Percentiles rank a stretch among this genome's conserved stretches.
These are phyloP conservation scores for Gasterosteus aculeatus DNA, from an alignment of 2,113 vertebrate species.

Conservation along the genomic window DNA sequence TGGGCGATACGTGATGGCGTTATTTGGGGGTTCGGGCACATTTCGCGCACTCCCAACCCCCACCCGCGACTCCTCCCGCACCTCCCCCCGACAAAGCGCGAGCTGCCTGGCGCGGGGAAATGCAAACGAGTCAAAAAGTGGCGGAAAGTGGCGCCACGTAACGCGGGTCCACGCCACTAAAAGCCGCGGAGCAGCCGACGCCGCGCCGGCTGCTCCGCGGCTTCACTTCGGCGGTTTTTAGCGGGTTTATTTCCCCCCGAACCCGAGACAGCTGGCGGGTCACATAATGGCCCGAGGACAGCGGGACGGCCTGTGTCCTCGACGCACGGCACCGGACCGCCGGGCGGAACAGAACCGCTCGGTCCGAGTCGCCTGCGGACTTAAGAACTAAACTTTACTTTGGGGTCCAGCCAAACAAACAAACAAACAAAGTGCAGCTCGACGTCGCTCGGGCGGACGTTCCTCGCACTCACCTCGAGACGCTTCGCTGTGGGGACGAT, in stretches of 20 bases:
- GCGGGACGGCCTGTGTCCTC: slow-evolving; percentile 15
- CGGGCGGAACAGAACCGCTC: neutral
- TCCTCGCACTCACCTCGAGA: too few species aligned
- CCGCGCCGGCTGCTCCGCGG: fast-evolving
- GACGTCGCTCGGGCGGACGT: too few species aligned
- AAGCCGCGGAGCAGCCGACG: fast-evolving
- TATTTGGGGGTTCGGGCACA: slow-evolving; percentile 20
- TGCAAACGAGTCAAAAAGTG: slow-evolving; percentile 38
- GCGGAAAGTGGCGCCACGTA: neutral
- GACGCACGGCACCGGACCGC: neutral
- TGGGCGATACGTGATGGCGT: neutral
- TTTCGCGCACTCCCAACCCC: slow-evolving; percentile 73
- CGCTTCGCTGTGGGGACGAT: too few species aligned
- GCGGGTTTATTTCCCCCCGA: slow-evolving; percentile 2
- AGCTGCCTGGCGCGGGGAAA: slow-evolving; percentile 72
- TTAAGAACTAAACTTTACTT: too few species aligned
- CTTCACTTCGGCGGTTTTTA: neutral
- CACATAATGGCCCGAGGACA: slow-evolving; percentile 76
- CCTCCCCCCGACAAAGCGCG: slow-evolving; percentile 74
- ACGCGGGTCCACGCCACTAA: fast-evolving
- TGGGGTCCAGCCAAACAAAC: too few species aligned
- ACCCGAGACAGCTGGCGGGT: slow-evolving; percentile 51
- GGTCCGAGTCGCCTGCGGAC: too few species aligned
- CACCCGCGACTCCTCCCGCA: slow-evolving; percentile 52
- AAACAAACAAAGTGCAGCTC: too few species aligned